Evolutionary conservation across 2,797 vertebrate genomes (phyloP), one percentile per base, ranked within the genome.

Genomic region (Loriculus beryllinus): DNA sequence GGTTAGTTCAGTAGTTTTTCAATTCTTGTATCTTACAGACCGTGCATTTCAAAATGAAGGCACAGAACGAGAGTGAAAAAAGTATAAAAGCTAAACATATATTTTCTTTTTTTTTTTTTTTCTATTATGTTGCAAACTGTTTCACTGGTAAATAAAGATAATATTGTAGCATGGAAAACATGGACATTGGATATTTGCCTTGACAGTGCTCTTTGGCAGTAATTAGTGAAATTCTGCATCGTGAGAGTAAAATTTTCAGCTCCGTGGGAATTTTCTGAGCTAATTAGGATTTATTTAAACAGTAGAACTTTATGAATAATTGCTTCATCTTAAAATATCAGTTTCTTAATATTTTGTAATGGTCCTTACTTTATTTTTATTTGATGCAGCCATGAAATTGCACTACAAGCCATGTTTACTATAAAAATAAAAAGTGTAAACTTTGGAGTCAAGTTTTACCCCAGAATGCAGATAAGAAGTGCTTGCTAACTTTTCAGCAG

Each of bases 131-230:
- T 52, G 70, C 22, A 74, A 79, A 39, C 28, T 71, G 17, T 52
- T 92, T 54, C 69, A 93, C 49, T 92, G 63, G 40, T 82, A 93
- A 96, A 92, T 93, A 95, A 94, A 96, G 18, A 52, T 51, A 68
- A 75, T 62, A 75, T 45, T 65, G 37, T 62, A 59, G 91, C 69
- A 92, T 79, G 25, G 88, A 92, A 82, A 29, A 8, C 10, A 48
- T 33, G 31, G 67, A 22, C 7, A 40, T 78, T 78, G 35, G 85
- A 2, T 91, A 51, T 87, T 92, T 89, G 16, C 59, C 39, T 82
- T 75, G 10, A 29, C 25, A 67, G 9, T 59, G 20, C 25, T 87
- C 25, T 75, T 49, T 65, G 19, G 35, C 43, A 65, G 78, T 18
- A 67, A 29, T 23, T 43, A 56, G 16, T 54, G 39, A 89, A 62